Evolutionary conservation across 2,797 vertebrate species (phyloP).

Genomic region (Pipistrellus pipistrellus): DNA sequence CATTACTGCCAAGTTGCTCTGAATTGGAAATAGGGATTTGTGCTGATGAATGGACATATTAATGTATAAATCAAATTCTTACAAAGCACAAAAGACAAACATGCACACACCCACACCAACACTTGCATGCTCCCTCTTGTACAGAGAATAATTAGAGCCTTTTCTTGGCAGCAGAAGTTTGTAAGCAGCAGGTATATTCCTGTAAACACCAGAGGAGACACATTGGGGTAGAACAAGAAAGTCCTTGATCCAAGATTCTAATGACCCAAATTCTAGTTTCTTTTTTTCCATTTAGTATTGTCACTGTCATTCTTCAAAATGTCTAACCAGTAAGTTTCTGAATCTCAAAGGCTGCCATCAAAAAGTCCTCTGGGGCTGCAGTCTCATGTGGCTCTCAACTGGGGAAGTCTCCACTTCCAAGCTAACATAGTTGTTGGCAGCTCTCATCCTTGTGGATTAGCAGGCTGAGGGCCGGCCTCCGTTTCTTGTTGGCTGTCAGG

Average conservation of each 20-base stretch:
- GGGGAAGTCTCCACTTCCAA: neutral
- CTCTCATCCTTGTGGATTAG: neutral
- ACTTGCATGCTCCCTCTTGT: neutral
- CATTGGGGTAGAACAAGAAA: neutral
- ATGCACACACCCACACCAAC: neutral
- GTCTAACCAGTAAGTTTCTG: neutral
- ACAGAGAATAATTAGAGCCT: neutral
- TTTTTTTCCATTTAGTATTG: neutral
- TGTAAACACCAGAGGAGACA: neutral
- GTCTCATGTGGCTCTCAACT: neutral
- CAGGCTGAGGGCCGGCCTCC: neutral
- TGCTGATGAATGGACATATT: neutral
- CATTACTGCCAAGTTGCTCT: constrained; percentile 46
- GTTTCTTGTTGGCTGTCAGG: neutral
- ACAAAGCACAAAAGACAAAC: neutral
- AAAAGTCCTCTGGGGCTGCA: neutral
- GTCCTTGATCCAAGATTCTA: neutral
- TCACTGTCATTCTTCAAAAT: neutral
- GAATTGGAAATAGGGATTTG: constrained; percentile 35
- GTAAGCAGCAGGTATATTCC: neutral
- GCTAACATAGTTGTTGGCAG: neutral
- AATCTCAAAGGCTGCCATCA: neutral
- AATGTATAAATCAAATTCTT: constrained; percentile 12
- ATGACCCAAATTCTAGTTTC: neutral
- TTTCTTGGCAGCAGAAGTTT: neutral